Evolutionary conservation across 2,113 vertebrate species (phyloP), one percentile per base, ranked within the genome.

Genomic region (Piaya cayana): DNA sequence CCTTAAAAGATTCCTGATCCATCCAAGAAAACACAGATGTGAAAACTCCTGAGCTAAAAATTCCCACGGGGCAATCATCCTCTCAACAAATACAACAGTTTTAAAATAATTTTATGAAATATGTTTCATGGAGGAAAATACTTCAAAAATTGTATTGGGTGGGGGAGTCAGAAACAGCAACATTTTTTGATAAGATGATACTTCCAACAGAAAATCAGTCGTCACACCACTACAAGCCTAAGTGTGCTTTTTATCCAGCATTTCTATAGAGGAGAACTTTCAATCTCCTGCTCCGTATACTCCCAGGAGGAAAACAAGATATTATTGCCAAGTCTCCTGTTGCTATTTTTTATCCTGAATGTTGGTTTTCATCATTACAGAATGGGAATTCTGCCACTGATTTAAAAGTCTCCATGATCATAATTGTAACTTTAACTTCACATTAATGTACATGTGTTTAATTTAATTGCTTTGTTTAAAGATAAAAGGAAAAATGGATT

Each of bases 381-480:
- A 89, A 91, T 77, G 93, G 91, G 94, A 97, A 90, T 91, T 79
- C 91, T 95, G 96, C 94, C 94, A 97, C 79, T 82, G 52, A 89
- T 96, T 90, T 97, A 91, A 93, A 97, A 96, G 93, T 23, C 84
- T 94, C 45, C 59, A 25, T 47, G 84, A 95, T 92, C 67, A 55
- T 95, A 96, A 92, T 82, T 95, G 62, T 79, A 95, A 92, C 77
- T 96, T 92, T 53, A 95, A 78, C 72, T 81, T 94, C 64, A 88
- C 80, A 93, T 95, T 94, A 96, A 95, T 74, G 83, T 94, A 96
- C 93, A 97, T 59, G 37, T 91, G 87, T 95, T 96, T 95, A 89
- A 95, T 95, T 89, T 96, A 97, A 96, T 96, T 95, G 87, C 78
- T 95, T 90, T 93, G 42, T 95, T 92, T 93, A 92, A 91, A 95